Evolutionary conservation across 2,113 vertebrate genomes (phyloP).

Genomic region (Meles meles): DNA sequence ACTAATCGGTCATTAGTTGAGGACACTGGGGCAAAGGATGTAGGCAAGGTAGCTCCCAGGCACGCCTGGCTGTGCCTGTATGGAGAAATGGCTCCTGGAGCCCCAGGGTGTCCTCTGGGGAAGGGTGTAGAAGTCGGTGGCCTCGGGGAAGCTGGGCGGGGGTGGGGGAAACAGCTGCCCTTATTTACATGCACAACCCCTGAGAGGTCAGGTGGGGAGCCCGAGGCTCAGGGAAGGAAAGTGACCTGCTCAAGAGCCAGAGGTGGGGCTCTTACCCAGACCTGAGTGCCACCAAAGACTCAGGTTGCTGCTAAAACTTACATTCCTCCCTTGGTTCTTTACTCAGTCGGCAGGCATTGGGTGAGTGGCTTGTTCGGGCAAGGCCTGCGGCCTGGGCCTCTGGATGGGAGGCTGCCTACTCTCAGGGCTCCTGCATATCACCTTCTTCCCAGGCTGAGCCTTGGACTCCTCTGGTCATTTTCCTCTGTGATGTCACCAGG

Average conservation of each 20-base stretch:
- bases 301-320: no score
- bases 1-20: neutral
- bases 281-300: neutral
- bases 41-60: neutral
- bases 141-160: rapidly evolving
- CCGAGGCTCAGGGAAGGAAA: neutral
- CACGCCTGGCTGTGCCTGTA: neutral
- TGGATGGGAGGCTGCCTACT: neutral
- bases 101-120: neutral
- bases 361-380: neutral
- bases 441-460: neutral
- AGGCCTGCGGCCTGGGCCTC: neutral
- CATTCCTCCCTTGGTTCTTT: neutral
- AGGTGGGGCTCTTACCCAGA: neutral
- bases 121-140: neutral
- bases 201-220: neutral
- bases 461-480: neutral
- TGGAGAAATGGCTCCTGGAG: neutral
- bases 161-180: neutral
- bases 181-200: neutral
- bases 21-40: neutral
- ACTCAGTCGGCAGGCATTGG: neutral
- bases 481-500: neutral
- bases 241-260: neutral
- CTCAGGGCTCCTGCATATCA: neutral